These are phyloP conservation scores for Apomyelois bistriatella DNA, from an alignment of 2,888 invertebrate species.

Conservation along the genomic window DNA sequence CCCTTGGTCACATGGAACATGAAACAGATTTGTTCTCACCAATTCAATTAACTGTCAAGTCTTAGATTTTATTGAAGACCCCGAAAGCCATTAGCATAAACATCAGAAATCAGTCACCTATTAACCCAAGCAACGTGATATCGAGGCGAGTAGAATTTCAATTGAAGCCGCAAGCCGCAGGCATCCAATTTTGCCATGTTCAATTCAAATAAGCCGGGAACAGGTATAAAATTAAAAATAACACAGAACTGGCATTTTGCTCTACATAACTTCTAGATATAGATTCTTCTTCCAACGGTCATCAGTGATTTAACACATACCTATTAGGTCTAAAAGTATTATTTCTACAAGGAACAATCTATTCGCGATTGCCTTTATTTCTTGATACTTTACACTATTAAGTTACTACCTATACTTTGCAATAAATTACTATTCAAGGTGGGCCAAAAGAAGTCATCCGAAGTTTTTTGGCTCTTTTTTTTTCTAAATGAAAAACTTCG, in stretches of 20 bases:
- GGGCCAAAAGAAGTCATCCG: no score
- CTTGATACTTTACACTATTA: no score
- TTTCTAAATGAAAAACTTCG: no score
- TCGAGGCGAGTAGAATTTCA: not conserved
- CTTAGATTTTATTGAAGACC: not conserved
- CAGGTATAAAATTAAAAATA: not conserved
- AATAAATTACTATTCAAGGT: no score
- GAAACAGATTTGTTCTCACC: not conserved
- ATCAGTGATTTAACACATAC: no score
- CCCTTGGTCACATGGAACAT: no score
- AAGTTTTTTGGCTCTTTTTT: no score
- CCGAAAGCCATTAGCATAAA: not conserved
- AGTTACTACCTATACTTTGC: no score
- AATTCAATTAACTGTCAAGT: not conserved
- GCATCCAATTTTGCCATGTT: not conserved
- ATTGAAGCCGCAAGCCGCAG: not conserved
- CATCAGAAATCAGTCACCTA: conserved; percentile 5
- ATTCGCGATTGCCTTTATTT: no score
- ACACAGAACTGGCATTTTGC: not conserved
- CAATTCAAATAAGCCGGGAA: not conserved
- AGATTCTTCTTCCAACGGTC: no score
- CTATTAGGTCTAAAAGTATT: no score
- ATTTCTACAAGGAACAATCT: no score
- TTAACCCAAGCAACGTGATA: not conserved
- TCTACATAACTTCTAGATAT: not conserved